A percentile compares a stretch with the other conserved stretches of the same genome.
Evolutionary conservation across 1,140 invertebrate species (phyloP).

Genomic region (Kradibia gibbosae): DNA sequence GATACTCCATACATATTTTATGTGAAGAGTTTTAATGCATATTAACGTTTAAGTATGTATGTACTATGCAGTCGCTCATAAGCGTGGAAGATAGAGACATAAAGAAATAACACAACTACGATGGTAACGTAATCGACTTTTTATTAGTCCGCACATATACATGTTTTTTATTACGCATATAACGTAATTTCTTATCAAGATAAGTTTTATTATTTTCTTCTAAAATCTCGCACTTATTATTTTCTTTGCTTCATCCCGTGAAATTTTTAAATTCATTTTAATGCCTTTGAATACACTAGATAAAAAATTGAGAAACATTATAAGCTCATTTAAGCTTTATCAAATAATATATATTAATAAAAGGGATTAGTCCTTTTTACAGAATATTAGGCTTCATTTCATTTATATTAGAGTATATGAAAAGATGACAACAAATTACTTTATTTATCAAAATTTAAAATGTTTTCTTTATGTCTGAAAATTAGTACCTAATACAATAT

Average conservation of each 20-base stretch:
- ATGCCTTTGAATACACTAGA: background rate
- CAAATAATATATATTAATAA: too few relatives aligned
- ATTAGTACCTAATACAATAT: slow-evolving; percentile 6
- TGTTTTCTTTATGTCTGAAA: background rate
- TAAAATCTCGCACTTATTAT: slow-evolving; percentile 18
- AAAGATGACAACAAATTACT: too few relatives aligned
- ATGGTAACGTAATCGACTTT: slow-evolving; percentile 52
- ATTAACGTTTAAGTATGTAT: slow-evolving; percentile 21
- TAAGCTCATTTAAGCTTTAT: too few relatives aligned
- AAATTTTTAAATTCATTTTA: background rate
- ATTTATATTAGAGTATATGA: too few relatives aligned
- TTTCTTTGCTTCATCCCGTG: background rate
- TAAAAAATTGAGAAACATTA: too few relatives aligned
- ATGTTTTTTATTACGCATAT: too few relatives aligned
- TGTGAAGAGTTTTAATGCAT: slow-evolving; percentile 11
- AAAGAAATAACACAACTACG: slow-evolving; percentile 7
- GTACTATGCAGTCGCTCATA: slow-evolving; percentile 18
- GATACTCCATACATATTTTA: background rate
- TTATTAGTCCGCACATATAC: slow-evolving; percentile 44
- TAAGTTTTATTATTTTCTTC: slow-evolving; percentile 21
- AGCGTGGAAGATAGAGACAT: slow-evolving; percentile 8
- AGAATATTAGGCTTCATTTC: too few relatives aligned
- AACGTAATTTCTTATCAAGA: slow-evolving; percentile 19
- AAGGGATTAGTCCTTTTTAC: too few relatives aligned
- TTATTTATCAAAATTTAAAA: background rate